Evolutionary conservation across 2,888 invertebrate species (phyloP).

Genomic region (Orthosia gracilis): DNA sequence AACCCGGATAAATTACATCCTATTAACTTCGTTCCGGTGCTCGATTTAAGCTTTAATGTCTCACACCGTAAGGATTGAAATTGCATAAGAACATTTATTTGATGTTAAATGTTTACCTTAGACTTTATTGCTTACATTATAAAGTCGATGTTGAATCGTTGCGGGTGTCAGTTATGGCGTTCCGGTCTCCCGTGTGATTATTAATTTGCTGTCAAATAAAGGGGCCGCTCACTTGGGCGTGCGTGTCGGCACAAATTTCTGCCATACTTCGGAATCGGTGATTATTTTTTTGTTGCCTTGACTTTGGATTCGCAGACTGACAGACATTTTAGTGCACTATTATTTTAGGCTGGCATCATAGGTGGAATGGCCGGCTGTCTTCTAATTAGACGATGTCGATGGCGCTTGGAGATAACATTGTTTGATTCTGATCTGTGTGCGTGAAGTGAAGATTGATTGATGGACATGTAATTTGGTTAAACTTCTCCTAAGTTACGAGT

Average conservation of each 20-base stretch:
- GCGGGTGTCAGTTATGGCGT: constrained; percentile 81
- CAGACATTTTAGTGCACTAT: constrained; percentile 85
- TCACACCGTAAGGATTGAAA: constrained; percentile 87
- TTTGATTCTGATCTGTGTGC: constrained; percentile 55
- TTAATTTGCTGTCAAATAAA: constrained; percentile 92
- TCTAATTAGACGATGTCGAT: constrained; percentile 80
- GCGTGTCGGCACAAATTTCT: constrained; percentile 91
- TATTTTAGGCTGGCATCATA: constrained; percentile 79
- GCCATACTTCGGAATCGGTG: constrained; percentile 90
- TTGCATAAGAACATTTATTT: constrained; percentile 83
- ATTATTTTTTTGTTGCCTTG: constrained; percentile 89
- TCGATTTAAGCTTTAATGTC: constrained; percentile 90
- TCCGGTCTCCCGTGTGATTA: constrained; percentile 85
- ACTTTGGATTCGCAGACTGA: constrained; percentile 88
- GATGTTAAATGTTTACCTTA: constrained; percentile 81
- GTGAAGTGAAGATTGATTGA: constrained; percentile 56
- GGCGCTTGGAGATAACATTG: constrained; percentile 71
- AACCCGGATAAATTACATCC: constrained; percentile 91
- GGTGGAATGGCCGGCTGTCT: constrained; percentile 76
- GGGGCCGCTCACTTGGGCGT: constrained; percentile 91
- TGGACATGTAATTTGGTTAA: constrained; percentile 53
- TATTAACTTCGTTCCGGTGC: constrained; percentile 89
- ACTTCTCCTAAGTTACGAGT: constrained; percentile 22
- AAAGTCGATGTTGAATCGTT: constrained; percentile 85
- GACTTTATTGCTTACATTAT: constrained; percentile 84